phyloP scores from a whole-genome alignment of 2,888 invertebrate genomes.

The Poecilus cupreus region DNA sequence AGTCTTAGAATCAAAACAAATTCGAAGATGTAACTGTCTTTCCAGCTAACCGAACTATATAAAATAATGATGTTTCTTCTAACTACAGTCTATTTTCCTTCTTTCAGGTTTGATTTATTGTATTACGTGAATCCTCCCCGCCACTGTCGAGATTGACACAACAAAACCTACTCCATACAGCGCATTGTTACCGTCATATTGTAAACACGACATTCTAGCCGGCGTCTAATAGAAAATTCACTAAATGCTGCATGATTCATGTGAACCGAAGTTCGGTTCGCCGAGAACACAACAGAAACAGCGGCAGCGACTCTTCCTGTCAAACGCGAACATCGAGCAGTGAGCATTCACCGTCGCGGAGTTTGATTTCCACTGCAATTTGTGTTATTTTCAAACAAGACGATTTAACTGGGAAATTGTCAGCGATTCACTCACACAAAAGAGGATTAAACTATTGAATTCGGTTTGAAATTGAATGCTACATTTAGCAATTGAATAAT shows the following conservation, averaged over 20 bases:
- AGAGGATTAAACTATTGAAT: no score
- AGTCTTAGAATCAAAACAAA: no score
- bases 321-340: not conserved
- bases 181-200: not conserved
- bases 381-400: not conserved
- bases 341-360: not conserved
- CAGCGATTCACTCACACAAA: no score
- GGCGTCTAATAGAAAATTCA: slow-evolving; percentile 16
- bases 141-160: not conserved
- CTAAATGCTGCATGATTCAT: slow-evolving; percentile 16
- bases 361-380: not conserved
- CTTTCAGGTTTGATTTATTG: no score
- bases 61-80: no score
- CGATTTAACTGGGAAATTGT: not conserved
- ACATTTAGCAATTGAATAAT: no score
- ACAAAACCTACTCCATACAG: not conserved
- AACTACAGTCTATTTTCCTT: no score
- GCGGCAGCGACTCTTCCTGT: not conserved
- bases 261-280: not conserved
- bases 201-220: slow-evolving; percentile 4
- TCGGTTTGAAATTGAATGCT: no score
- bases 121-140: not conserved
- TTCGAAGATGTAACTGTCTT: no score
- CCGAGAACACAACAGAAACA: not conserved
- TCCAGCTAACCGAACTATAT: no score